Base-by-base conservation (phyloP, 2,113 vertebrate species). In the Anser cygnoides region DNA sequence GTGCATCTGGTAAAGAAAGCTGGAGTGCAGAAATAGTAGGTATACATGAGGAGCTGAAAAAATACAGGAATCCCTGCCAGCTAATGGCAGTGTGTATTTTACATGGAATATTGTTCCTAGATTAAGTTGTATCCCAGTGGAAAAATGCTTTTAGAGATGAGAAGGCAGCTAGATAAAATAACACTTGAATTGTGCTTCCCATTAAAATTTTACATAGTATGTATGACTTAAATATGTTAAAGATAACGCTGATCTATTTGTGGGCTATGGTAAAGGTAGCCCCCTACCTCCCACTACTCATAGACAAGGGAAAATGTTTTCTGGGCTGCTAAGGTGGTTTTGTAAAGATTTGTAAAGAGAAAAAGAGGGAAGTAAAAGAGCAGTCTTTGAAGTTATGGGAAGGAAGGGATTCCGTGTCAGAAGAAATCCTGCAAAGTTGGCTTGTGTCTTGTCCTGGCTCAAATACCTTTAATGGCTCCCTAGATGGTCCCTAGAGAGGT, bases 121-220 rank as follows among this genome's bases (percentile, higher is more conserved):
- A 96, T 97, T 63, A 92, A 92, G 74, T 65, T 84, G 83, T 83
- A 94, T 97, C 97, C 96, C 97, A 89, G 23, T 87, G 91, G 97
- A 79, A 96, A 97, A 94, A 73, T 35, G 46, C 88, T 96, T 95
- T 96, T 79, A 95, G 97, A 97, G 95, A 97, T 65, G 75, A 96
- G 94, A 92, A 94, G 49, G 81, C 90, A 95, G 73, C 79, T 84
- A 96, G 94, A 95, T 90, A 96, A 97, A 96, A 94, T 63, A 96
- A 93, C 90, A 87, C 87, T 97, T 95, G 92, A 93, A 63, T 94
- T 98, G 87, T 94, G 54, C 95, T 97, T 96, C 71, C 87, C 88
- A 97, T 97, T 73, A 97, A 98, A 97, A 92, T 98, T 98, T 98
- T 97, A 97, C 97, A 92, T 85, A 84, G 10, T 93, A 31, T 74